Conservation (phyloP, 2,888 invertebrate species). For the Mylabris sibirica region DNA sequence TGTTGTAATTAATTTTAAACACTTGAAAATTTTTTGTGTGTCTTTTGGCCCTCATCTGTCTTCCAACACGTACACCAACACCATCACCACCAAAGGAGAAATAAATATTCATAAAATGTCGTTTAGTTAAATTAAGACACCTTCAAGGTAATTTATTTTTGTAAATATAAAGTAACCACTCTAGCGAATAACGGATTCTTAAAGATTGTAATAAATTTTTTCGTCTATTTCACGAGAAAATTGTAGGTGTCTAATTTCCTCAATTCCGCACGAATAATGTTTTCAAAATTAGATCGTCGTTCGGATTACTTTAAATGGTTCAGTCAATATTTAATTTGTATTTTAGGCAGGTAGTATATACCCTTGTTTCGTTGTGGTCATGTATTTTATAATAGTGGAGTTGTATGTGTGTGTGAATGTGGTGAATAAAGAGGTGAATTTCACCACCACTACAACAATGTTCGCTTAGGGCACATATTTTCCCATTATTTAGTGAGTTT, state of each 20-base stretch:
- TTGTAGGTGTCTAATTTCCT: neutral
- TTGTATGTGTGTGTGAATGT: neutral
- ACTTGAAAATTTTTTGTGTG: slow-evolving; percentile 19
- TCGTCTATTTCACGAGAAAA: no score
- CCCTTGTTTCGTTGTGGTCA: neutral
- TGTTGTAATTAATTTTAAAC: slow-evolving; percentile 28
- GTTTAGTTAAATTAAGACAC: slow-evolving; percentile 19
- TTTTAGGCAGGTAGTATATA: slow-evolving; percentile 25
- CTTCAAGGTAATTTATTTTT: slow-evolving; percentile 16
- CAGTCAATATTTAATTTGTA: slow-evolving; percentile 41
- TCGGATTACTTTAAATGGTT: slow-evolving; percentile 27
- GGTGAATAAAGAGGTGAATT: neutral
- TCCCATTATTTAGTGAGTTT: slow-evolving; percentile 36
- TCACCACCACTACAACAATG: slow-evolving; percentile 16
- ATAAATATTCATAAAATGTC: slow-evolving; percentile 28
- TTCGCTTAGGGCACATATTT: slow-evolving; percentile 35
- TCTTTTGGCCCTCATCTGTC: neutral
- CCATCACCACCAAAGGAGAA: neutral
- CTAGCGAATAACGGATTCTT: neutral
- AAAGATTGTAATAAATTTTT: no score
- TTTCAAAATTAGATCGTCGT: slow-evolving; percentile 4
- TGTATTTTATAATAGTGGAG: slow-evolving; percentile 5
- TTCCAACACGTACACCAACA: no score
- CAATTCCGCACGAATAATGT: slow-evolving; percentile 15
- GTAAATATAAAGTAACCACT: slow-evolving; percentile 13